These are phyloP conservation scores for Sylvia atricapilla DNA, from an alignment of 2,113 vertebrate species.

Conservation along the genomic window DNA sequence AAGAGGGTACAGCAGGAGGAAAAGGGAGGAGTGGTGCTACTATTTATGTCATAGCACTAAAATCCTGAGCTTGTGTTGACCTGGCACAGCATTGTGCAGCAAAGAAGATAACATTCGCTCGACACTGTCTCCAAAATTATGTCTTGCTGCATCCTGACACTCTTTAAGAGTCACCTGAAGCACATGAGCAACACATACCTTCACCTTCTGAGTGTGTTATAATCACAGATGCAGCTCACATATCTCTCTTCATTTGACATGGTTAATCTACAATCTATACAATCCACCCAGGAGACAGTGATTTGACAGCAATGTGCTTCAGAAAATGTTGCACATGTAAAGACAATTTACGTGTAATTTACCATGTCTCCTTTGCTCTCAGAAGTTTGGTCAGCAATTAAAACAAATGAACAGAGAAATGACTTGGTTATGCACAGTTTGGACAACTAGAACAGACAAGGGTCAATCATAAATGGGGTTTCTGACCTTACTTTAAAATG, in stretches of 20 bases:
- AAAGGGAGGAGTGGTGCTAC: neutral
- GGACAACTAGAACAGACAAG: neutral
- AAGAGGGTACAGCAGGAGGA: neutral
- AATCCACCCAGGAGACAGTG: neutral
- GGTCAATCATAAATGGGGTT: neutral
- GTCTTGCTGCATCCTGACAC: neutral
- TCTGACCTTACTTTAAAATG: neutral
- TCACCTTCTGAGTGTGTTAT: neutral
- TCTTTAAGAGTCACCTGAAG: neutral
- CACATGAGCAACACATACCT: rapidly evolving
- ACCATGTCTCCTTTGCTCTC: neutral
- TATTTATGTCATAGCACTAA: neutral
- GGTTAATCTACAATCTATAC: neutral
- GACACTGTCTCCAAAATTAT: neutral
- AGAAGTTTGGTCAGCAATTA: neutral
- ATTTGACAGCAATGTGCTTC: neutral
- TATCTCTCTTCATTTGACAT: neutral
- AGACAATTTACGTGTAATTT: neutral
- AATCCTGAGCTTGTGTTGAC: neutral
- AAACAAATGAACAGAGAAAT: neutral
- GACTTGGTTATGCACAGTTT: neutral
- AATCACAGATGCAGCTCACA: neutral
- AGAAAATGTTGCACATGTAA: neutral
- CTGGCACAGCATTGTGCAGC: neutral
- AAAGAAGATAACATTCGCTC: neutral